phyloP scores from a whole-genome alignment of 2,113 vertebrate species.

The Bubo bubo region DNA sequence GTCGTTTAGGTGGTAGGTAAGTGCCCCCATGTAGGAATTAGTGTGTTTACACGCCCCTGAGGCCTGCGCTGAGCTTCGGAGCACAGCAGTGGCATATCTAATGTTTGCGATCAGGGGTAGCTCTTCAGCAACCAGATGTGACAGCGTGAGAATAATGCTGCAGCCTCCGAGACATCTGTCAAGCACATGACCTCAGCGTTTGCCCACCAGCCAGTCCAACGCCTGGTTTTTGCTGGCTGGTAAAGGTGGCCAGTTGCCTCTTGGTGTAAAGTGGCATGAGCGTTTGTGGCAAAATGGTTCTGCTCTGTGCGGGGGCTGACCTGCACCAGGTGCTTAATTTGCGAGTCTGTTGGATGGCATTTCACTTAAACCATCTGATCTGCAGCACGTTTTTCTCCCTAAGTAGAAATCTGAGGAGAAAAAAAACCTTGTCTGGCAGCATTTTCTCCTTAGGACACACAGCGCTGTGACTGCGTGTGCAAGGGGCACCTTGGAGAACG shows the following conservation, averaged over 20 bases:
- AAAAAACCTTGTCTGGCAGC: background rate
- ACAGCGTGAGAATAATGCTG: background rate
- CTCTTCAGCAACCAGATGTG: background rate
- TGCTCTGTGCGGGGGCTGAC: background rate
- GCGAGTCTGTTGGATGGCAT: background rate
- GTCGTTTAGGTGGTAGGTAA: background rate
- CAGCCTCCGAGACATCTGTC: background rate
- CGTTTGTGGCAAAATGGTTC: background rate
- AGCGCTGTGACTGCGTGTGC: background rate
- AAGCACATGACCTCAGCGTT: background rate
- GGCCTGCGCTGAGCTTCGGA: background rate
- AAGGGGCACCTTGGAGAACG: background rate
- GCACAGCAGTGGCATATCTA: background rate
- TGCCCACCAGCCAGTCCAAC: background rate
- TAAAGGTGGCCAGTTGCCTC: background rate
- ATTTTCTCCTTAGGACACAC: accelerated
- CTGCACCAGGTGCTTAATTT: background rate
- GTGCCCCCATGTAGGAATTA: background rate
- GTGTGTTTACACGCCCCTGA: background rate
- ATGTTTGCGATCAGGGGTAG: background rate
- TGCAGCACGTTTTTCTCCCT: background rate
- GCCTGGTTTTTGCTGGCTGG: background rate
- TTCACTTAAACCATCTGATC: background rate
- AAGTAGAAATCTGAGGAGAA: background rate
- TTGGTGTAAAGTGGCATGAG: background rate